A percentile compares a stretch with the other conserved stretches of the same genome.
phyloP scores from a whole-genome alignment of 2,888 invertebrate genomes.

The Pyrochroa serraticornis region DNA sequence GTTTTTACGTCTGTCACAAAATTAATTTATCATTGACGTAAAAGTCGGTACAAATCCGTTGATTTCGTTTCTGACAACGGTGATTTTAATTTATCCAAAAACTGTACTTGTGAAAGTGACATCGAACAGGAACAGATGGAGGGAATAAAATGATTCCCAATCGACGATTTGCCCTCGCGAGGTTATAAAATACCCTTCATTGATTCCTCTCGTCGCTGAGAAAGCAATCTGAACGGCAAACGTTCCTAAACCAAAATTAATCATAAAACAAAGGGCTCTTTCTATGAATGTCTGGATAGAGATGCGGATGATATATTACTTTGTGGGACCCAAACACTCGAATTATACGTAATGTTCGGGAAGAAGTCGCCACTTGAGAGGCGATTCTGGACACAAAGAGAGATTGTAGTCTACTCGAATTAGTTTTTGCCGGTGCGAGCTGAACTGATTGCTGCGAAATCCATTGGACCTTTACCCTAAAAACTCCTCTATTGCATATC shows the following conservation, averaged over 20 bases:
- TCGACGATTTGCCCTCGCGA: constrained; percentile 10
- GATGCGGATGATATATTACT: constrained; percentile 28
- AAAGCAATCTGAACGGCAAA: constrained; percentile 22
- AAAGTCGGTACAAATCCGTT: too few species aligned
- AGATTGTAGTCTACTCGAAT: too few species aligned
- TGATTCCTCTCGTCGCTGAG: constrained; percentile 21
- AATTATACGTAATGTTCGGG: too few species aligned
- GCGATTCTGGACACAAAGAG: too few species aligned
- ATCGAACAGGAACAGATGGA: constrained; percentile 13
- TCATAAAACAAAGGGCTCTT: constrained; percentile 28
- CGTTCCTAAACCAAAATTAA: constrained; percentile 30
- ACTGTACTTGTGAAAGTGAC: constrained; percentile 2
- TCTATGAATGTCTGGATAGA: constrained; percentile 16
- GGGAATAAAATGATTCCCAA: constrained; percentile 17
- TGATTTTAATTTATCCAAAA: constrained; percentile 11
- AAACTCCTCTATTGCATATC: too few species aligned
- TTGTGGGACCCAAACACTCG: constrained; percentile 5
- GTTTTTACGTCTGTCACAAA: too few species aligned
- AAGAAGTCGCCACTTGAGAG: too few species aligned
- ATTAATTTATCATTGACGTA: too few species aligned
- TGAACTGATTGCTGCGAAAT: too few species aligned
- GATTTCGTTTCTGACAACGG: too few species aligned
- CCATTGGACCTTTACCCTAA: too few species aligned
- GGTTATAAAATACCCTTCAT: constrained; percentile 27
- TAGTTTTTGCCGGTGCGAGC: too few species aligned